Evolutionary conservation across 1,140 invertebrate species (phyloP), one percentile per base, ranked within the genome.

Genomic region (Dreissena rostriformis): DNA sequence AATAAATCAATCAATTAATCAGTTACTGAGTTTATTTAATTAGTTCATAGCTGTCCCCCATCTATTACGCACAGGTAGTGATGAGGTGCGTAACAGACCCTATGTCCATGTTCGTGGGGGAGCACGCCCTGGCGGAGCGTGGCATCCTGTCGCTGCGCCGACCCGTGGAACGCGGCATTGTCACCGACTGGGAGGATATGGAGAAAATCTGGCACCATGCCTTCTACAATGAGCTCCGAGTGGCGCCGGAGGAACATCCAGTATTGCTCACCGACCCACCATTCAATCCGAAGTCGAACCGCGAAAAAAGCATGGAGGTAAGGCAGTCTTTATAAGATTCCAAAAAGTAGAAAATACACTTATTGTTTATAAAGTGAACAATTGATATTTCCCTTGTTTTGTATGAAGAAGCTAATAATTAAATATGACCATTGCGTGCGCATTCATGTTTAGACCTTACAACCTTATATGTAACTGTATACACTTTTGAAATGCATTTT

Each of bases 271-370:
- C 90, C 26, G 91, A 92, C 70, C 86, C 89, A 74, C 89, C 91
- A 8, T 88, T 91, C 55, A 91, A 90, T 82, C 88, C 90, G 0
- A 91, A 89, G 39, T 88, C 86, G 68, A 92, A 92, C 86, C 77
- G 91, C 74, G 97, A 98, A 93, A 98, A 97, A 95, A 98, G 98
- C 97, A 97, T 97, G 24, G 97, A 98, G 92, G 97, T 97, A 91
- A 97, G 57, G 39, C 39, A 39, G 39, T 39, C 39, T 39, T 39
- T 39, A 39, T 39, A 39, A 39, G 39, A 39, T 8, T 39, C 39
- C 8, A 39, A 39, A 39, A 2, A 39, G 8, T 5, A n/a, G 8
- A 39, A 39, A 5, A 39, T 8, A 39, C 39, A 39, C 8, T 39
- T 2, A 5, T 39, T 39, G n/a, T n/a, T n/a, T 8, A 39, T 39